Evolutionary conservation across 2,888 invertebrate genomes (phyloP).

Genomic region (Lacanobia oleracea): DNA sequence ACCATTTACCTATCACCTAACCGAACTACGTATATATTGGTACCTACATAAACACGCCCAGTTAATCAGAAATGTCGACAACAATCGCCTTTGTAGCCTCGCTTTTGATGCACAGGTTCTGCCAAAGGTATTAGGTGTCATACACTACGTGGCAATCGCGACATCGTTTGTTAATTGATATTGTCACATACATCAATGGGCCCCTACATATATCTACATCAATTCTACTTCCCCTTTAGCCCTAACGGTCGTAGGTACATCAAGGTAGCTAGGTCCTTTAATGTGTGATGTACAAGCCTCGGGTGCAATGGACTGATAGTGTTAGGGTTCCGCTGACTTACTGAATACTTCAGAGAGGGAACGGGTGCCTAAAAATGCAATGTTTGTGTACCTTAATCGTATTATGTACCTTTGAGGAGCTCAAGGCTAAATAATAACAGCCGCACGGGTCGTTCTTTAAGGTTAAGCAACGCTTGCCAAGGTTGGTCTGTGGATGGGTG

Average conservation of each 20-base stretch:
- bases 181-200: slow-evolving; percentile 8
- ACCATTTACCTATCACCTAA: not conserved
- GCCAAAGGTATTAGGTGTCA: not conserved
- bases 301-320: not conserved
- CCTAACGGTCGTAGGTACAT: not conserved
- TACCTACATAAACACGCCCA: not conserved
- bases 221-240: not conserved
- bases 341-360: not conserved
- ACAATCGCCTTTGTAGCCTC: not conserved
- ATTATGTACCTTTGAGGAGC: too few relatives aligned
- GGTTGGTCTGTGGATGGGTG: too few relatives aligned
- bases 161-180: slow-evolving; percentile 27
- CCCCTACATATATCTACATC: too few relatives aligned
- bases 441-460: too few relatives aligned
- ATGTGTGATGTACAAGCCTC: too few relatives aligned
- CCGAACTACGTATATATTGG: not conserved
- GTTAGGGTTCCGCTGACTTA: not conserved
- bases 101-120: not conserved
- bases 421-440: too few relatives aligned
- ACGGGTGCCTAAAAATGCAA: not conserved
- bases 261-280: not conserved
- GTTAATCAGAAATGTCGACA: slow-evolving; percentile 1
- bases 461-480: too few relatives aligned
- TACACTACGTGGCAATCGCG: slow-evolving; percentile 10
- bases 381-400: not conserved